Evolutionary conservation across 1,140 invertebrate species (phyloP).

Genomic region (Belonocnema kinseyi): DNA sequence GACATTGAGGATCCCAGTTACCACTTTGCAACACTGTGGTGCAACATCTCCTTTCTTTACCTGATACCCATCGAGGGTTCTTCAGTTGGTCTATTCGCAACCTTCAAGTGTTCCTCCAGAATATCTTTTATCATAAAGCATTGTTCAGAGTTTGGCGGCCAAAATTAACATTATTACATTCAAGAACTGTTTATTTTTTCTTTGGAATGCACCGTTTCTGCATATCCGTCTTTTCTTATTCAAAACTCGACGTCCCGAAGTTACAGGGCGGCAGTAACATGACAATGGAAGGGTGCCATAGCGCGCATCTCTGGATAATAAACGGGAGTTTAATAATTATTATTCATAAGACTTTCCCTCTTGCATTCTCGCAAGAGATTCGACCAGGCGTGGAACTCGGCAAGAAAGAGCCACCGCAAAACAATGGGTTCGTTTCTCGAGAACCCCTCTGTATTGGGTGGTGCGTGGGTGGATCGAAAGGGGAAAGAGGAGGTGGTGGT

Average conservation of each 20-base stretch:
- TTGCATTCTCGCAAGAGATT: slow-evolving; percentile 49
- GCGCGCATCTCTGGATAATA: slow-evolving; percentile 36
- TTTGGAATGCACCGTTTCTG: too few species aligned
- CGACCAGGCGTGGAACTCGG: slow-evolving; percentile 70
- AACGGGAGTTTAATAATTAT: slow-evolving; percentile 53
- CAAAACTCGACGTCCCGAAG: not conserved
- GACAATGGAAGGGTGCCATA: slow-evolving; percentile 43
- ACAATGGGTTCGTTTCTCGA: slow-evolving; percentile 60
- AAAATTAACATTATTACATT: too few species aligned
- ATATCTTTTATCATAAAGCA: not conserved
- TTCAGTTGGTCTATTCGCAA: not conserved
- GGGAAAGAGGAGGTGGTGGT: slow-evolving; percentile 57
- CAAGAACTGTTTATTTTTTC: too few species aligned
- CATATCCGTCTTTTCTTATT: not conserved
- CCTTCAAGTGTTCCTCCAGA: not conserved
- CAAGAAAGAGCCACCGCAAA: slow-evolving; percentile 73
- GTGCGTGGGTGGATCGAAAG: slow-evolving; percentile 39
- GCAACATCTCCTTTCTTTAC: slow-evolving; percentile 33
- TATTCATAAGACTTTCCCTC: slow-evolving; percentile 72
- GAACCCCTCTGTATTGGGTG: slow-evolving; percentile 48
- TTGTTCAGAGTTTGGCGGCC: too few species aligned
- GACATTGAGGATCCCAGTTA: slow-evolving; percentile 55
- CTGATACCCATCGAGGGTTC: not conserved
- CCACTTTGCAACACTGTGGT: slow-evolving; percentile 25
- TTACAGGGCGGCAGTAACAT: slow-evolving; percentile 41